A percentile compares a stretch with the other conserved stretches of the same genome.
These are phyloP conservation scores for Criorhina ranunculi DNA, from an alignment of 2,888 invertebrate genomes.

Conservation along the genomic window DNA sequence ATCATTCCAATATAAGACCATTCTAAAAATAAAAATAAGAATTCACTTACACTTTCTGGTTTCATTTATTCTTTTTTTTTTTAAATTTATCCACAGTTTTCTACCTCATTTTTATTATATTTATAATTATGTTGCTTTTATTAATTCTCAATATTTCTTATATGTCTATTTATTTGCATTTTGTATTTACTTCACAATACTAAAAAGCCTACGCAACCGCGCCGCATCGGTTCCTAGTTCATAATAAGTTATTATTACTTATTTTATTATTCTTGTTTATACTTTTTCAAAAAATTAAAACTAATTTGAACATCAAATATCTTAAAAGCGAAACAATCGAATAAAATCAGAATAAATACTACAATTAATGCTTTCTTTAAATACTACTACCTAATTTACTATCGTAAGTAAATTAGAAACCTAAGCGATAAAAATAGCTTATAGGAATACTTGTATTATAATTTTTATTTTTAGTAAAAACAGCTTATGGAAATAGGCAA, in stretches of 20 bases:
- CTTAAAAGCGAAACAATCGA: slow-evolving; percentile 70
- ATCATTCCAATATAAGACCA: no score
- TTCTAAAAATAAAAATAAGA: not conserved
- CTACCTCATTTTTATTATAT: slow-evolving; percentile 5
- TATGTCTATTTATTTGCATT: slow-evolving; percentile 41
- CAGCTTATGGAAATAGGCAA: slow-evolving; percentile 68
- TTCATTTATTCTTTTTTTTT: slow-evolving; percentile 47
- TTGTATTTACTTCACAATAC: slow-evolving; percentile 61
- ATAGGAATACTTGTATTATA: slow-evolving; percentile 63
- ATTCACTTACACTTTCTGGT: slow-evolving; percentile 34
- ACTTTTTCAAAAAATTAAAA: slow-evolving; percentile 64
- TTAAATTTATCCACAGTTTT: slow-evolving; percentile 15
- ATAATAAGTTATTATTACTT: slow-evolving; percentile 59
- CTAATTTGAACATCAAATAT: slow-evolving; percentile 76
- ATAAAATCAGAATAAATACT: slow-evolving; percentile 70
- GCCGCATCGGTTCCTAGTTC: slow-evolving; percentile 26
- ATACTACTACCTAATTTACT: slow-evolving; percentile 49
- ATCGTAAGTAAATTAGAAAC: slow-evolving; percentile 44
- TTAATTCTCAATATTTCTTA: slow-evolving; percentile 46
- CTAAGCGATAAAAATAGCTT: slow-evolving; percentile 63
- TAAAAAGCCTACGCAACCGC: slow-evolving; percentile 46
- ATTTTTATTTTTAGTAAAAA: slow-evolving; percentile 58
- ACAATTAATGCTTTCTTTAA: slow-evolving; percentile 56
- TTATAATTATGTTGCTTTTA: not conserved
- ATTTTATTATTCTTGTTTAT: slow-evolving; percentile 44